Base-by-base conservation (phyloP, 2,113 vertebrate species). In the Xenopus laevis region DNA sequence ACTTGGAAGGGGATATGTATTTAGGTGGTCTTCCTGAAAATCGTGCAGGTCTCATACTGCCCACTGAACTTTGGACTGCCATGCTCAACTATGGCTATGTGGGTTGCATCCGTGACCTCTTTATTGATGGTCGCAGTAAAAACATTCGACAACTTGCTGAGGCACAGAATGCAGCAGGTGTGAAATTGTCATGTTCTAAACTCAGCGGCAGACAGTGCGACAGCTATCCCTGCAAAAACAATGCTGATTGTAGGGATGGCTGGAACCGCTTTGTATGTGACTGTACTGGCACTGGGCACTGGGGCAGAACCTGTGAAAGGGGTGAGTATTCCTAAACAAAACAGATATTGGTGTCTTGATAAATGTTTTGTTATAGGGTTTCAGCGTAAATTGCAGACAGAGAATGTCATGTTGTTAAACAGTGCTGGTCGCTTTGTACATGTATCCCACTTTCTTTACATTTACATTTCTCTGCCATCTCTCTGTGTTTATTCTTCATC, bases 231-330 rank as follows among this genome's bases (percentile, higher is more conserved):
- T 99, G 97, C 45, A 98, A 95, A 84, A 98, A 98, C 80, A 95
- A 92, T 0, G 97, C 95, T 0, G 79, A 84, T 18, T 99, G 97
- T 79, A 95, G 96, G 81, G 97, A 99, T 0, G 97, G 97, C 30
- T 99, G 97, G 97, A 99, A 98, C 87, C 94, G 97, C 79, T 99
- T 96, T 82, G 87, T 98, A 70, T 99, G 97, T 0, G 97, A 99
- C 86, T 99, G 97, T 78, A 98, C 95, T 0, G 96, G 94, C 70
- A 95, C 94, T 0, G 96, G 97, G 69, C 96, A 93, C 58, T 98
- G 96, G 97, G 94, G 94, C 0, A 91, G 91, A 73, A 97, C 94
- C 0, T 99, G 97, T 30, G 95, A 98, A 23, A 89, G 93, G 86
- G 96, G 97, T 99, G 70, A 92, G 93, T 40, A 0, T 23, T 0